These are phyloP conservation scores for Pholis gunnellus DNA, from an alignment of 2,113 vertebrate genomes.

Conservation along the genomic window DNA sequence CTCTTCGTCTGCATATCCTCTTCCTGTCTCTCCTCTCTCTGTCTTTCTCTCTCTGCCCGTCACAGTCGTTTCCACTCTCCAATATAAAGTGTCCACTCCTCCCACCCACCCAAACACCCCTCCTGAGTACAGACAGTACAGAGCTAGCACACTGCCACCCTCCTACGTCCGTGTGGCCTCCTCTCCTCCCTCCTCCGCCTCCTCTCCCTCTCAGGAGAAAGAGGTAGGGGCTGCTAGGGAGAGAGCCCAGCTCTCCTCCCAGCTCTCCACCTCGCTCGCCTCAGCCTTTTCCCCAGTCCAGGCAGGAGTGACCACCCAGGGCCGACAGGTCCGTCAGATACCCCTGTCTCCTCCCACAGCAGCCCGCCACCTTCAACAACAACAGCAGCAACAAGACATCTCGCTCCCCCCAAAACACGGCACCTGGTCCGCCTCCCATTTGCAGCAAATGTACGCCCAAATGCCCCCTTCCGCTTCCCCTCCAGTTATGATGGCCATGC, in stretches of 20 bases:
- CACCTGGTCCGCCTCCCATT: constrained; percentile 84
- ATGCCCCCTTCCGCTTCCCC: constrained; percentile 80
- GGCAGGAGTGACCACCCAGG: constrained; percentile 77
- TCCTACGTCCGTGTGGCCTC: constrained; percentile 84
- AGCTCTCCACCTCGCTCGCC: constrained; percentile 84
- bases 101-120: constrained; percentile 85
- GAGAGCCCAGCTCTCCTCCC: constrained; percentile 86
- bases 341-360: constrained; percentile 86
- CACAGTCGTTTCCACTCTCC: constrained; percentile 85
- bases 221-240: constrained; percentile 75
- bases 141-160: constrained; percentile 83
- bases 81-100: constrained; percentile 87
- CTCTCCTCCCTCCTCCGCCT: constrained; percentile 67
- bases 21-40: constrained; percentile 53
- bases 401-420: constrained; percentile 82
- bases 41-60: constrained; percentile 76
- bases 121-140: constrained; percentile 84
- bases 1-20: constrained; percentile 72
- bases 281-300: constrained; percentile 88
- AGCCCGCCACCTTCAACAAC: constrained; percentile 78
- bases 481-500: constrained; percentile 77
- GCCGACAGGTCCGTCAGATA: constrained; percentile 84
- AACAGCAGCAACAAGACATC: constrained; percentile 71
- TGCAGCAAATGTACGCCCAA: constrained; percentile 82
- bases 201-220: constrained; percentile 81